phyloP scores from a whole-genome alignment of 2,113 vertebrate genomes.

The Charadrius vociferus region DNA sequence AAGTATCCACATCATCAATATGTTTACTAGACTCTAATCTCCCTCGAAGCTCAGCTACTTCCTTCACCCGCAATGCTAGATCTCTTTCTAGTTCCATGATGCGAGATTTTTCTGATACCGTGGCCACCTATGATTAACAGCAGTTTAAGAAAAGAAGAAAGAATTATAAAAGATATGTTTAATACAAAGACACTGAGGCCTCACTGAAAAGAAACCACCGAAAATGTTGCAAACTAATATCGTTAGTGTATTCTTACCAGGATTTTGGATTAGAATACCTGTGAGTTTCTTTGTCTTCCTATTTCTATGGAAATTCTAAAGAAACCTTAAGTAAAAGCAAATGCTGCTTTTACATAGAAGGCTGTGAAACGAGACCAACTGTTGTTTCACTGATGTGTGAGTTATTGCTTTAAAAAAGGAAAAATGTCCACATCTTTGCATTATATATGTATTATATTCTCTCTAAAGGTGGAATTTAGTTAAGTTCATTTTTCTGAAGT shows the following conservation, averaged over 20 bases:
- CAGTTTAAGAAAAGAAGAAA: slow-evolving; percentile 42
- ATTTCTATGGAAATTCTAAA: background rate
- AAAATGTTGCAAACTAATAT: background rate
- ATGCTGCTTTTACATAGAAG: background rate
- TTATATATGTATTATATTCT: background rate
- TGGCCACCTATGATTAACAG: slow-evolving; percentile 85
- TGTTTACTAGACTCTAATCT: slow-evolving; percentile 82
- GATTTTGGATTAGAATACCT: background rate
- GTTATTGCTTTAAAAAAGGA: background rate
- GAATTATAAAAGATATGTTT: background rate
- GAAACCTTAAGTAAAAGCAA: background rate
- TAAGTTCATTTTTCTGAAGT: background rate
- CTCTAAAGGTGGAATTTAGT: background rate
- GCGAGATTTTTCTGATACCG: slow-evolving; percentile 94
- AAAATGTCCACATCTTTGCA: background rate
- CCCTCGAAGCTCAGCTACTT: slow-evolving; percentile 86
- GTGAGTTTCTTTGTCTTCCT: background rate
- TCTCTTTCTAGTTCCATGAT: slow-evolving; percentile 97
- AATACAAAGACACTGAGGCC: background rate
- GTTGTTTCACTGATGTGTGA: background rate
- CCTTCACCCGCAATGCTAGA: slow-evolving; percentile 83
- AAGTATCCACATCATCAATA: slow-evolving; percentile 75
- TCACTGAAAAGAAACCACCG: background rate
- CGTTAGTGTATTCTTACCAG: background rate
- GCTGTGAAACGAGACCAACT: background rate